Conservation (phyloP, 1,140 invertebrate species). For the Drosophila insularis region DNA sequence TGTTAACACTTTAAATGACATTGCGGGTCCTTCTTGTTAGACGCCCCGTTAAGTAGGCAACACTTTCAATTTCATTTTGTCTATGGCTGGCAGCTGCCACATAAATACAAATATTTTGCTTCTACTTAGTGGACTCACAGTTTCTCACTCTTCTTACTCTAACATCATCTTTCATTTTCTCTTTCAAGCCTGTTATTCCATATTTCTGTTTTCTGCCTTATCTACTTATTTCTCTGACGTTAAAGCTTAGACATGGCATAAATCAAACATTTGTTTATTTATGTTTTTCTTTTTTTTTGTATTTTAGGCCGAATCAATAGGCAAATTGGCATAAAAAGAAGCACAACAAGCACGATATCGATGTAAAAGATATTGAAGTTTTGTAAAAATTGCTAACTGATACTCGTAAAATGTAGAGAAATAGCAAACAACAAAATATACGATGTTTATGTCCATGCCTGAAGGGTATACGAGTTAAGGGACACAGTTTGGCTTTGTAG, state of each 20-base stretch:
- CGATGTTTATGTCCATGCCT: constrained; percentile 45
- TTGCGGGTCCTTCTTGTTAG: too few species aligned
- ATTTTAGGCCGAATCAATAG: constrained; percentile 67
- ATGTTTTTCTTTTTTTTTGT: neutral
- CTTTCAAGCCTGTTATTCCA: neutral
- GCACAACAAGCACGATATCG: constrained; percentile 35
- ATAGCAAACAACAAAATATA: constrained; percentile 38
- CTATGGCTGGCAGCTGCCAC: constrained; percentile 25
- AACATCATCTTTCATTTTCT: neutral
- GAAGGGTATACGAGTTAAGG: neutral
- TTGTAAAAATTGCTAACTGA: constrained; percentile 43
- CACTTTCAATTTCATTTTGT: constrained; percentile 58
- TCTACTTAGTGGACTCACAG: neutral
- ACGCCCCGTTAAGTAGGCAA: constrained; percentile 35
- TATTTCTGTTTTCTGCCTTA: neutral
- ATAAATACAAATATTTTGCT: constrained; percentile 35
- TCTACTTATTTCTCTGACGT: neutral
- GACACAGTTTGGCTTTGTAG: neutral
- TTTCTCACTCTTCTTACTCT: neutral
- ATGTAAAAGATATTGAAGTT: constrained; percentile 43
- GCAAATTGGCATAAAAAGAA: constrained; percentile 67
- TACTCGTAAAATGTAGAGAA: constrained; percentile 62
- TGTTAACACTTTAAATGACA: neutral
- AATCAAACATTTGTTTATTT: constrained; percentile 60
- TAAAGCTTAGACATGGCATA: constrained; percentile 54